These are phyloP conservation scores for Eptesicus fuscus DNA, from an alignment of 2,113 vertebrate genomes.

Conservation along the genomic window DNA sequence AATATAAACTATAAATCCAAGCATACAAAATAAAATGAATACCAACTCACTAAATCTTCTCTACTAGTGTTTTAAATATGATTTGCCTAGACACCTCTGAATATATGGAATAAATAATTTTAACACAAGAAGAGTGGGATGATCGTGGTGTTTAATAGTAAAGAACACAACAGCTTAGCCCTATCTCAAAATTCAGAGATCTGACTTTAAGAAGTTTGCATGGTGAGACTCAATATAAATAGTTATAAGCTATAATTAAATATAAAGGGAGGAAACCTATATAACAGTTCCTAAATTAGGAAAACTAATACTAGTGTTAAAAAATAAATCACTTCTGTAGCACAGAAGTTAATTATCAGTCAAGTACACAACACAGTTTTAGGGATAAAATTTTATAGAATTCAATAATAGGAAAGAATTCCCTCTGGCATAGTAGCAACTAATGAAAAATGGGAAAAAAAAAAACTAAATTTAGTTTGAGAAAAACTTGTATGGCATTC, in stretches of 20 bases:
- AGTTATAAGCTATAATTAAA: neutral
- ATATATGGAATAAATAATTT: slow-evolving; percentile 3
- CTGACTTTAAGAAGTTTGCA: neutral
- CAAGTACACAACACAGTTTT: neutral
- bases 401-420: neutral
- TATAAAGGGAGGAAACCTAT: neutral
- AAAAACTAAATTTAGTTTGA: neutral
- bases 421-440: neutral
- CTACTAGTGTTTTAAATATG: neutral
- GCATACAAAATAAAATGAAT: neutral
- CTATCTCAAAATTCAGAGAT: neutral
- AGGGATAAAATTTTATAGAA: neutral
- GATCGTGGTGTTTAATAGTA: neutral
- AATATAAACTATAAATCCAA: neutral
- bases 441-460: neutral
- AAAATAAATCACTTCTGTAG: neutral
- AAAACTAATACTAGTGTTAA: neutral
- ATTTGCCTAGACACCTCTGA: neutral
- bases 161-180: neutral
- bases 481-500: neutral
- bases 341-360: neutral
- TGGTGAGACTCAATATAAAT: neutral
- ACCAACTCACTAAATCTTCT: neutral
- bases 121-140: neutral
- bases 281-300: neutral